Evolutionary conservation across 2,888 invertebrate genomes (phyloP).

Genomic region (Synanthedon myopaeformis): DNA sequence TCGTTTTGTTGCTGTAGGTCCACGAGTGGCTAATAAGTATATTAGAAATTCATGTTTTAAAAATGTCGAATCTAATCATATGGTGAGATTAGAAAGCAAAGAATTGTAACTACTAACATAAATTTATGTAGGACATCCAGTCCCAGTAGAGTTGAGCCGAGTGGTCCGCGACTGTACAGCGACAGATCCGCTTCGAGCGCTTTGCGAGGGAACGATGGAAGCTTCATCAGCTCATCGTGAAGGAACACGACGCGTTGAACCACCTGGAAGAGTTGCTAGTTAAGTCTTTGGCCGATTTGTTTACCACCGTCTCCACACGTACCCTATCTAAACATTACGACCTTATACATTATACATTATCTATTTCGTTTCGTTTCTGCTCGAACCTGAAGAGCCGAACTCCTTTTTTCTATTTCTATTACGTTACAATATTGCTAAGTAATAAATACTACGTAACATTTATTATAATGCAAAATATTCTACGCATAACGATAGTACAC

Average conservation of each 20-base stretch:
- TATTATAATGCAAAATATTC: no score
- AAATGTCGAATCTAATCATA: background rate
- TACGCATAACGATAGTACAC: no score
- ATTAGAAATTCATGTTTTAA: background rate
- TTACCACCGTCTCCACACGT: no score
- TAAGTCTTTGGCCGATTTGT: no score
- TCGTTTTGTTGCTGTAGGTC: no score
- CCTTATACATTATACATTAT: no score
- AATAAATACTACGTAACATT: no score
- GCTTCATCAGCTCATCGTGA: slow-evolving; percentile 98
- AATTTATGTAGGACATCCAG: slow-evolving; percentile 98
- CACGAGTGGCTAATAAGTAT: background rate
- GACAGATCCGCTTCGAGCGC: slow-evolving; percentile 97
- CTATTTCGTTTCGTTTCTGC: no score
- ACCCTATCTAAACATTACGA: no score
- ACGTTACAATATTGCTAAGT: no score
- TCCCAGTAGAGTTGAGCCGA: slow-evolving; percentile 90
- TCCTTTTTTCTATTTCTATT: no score
- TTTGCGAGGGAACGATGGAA: slow-evolving; percentile 98
- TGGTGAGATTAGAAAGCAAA: background rate
- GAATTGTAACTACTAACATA: slow-evolving; percentile 66
- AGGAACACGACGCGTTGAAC: slow-evolving; percentile 98
- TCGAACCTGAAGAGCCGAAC: no score
- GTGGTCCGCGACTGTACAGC: slow-evolving; percentile 87
- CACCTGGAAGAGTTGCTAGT: slow-evolving; percentile 73